Evolutionary conservation across 2,797 vertebrate genomes (phyloP).

Genomic region (Acrossocheilus fasciatus): DNA sequence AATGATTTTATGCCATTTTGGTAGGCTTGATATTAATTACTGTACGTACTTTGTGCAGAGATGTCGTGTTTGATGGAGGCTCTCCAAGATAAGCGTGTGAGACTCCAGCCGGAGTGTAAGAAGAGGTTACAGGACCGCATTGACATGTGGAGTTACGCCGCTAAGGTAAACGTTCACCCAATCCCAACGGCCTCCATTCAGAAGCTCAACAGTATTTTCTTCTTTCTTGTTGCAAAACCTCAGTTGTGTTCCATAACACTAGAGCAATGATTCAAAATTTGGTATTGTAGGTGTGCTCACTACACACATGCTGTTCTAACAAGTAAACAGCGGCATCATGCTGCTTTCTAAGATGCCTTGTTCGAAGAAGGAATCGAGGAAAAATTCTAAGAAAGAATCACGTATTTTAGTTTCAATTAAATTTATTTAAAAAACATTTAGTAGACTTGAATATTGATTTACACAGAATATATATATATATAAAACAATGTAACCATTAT

Average conservation of each 20-base stretch:
- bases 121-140: slow-evolving; percentile 97
- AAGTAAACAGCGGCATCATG: not conserved
- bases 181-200: not conserved
- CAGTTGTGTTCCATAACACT: not conserved
- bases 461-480: too few species aligned
- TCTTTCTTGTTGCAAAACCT: not conserved
- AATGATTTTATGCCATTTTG: not conserved
- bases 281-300: not conserved
- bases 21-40: not conserved
- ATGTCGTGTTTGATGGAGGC: slow-evolving; percentile 98
- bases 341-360: not conserved
- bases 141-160: slow-evolving; percentile 98
- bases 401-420: not conserved
- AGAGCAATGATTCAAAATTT: not conserved
- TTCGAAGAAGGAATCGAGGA: not conserved
- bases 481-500: too few species aligned
- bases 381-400: too few species aligned
- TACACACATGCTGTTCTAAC: not conserved
- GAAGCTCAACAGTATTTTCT: not conserved
- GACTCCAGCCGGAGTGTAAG: slow-evolving; percentile 96
- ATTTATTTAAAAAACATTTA: not conserved
- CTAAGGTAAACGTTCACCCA: slow-evolving; percentile 82
- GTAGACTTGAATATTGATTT: not conserved
- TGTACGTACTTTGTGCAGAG: slow-evolving; percentile 75
- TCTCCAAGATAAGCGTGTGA: slow-evolving; percentile 93